Evolutionary conservation across 2,113 vertebrate species (phyloP), one percentile per base, ranked within the genome.

Genomic region (Connochaetes taurinus): DNA sequence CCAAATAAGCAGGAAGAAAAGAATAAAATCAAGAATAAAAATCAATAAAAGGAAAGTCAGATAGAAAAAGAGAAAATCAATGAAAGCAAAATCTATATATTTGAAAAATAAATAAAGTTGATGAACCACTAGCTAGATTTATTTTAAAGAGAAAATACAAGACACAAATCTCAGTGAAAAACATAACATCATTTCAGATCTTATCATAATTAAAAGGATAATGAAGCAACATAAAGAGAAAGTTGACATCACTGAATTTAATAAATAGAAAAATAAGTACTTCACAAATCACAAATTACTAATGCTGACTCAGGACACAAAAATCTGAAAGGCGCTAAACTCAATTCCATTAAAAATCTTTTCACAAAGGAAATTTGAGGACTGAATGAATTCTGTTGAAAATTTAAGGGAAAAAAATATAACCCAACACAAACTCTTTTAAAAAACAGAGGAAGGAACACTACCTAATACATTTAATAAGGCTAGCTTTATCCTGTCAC

Each of bases 271-370:
- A 94, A 82, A 45, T 82, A 43, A 81, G 40, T 52, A 82, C n/a
- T 43, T 94, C 52, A 71, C n/a, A 33, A 60, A 90, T 81, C 57
- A 94, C 40, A 80, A 86, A 86, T 58, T 40, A 80, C 40, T 52
- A 87, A 90, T 86, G 85, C n/a, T 90, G 58, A 90, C 71, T 57
- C 52, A 60, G 58, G 43, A 96, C 17, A 87, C 74, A 96, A 83
- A 94, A 76, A 60, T 53, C 52, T 91, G 74, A 91, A 87, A 74
- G 81, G 60, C 33, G 5, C n/a, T 53, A 82, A 82, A 55, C 53
- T 74, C 15, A 27, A 76, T 27, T 96, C 87, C 60, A 87, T 74
- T 81, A 52, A 91, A 86, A 82, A 87, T 53, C n/a, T 71, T 87
- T 16, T 60, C 71, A 80, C 52, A 74, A 94, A 60, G 50, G 58